Conservation (phyloP, 2,888 invertebrate genomes). For the Synergus laeviventris region DNA sequence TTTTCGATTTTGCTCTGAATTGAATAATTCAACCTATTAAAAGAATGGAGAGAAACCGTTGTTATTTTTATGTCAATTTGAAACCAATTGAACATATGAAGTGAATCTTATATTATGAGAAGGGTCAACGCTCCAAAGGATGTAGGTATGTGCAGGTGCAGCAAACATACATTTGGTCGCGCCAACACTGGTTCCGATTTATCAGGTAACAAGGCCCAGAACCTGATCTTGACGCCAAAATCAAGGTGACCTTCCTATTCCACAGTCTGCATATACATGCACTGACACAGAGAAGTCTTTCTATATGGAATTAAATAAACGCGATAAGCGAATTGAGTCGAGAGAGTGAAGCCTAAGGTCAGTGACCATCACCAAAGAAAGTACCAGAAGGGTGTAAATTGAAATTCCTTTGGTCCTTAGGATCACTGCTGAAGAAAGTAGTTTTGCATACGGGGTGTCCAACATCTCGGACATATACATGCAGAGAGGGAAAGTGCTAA, state of each 20-base stretch:
- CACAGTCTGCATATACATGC: background rate
- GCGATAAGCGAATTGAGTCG: background rate
- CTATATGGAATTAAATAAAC: constrained; percentile 10
- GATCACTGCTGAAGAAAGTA: background rate
- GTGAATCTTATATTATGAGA: background rate
- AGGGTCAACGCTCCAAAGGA: constrained; percentile 14
- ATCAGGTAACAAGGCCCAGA: constrained; percentile 25
- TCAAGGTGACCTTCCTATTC: constrained; percentile 35
- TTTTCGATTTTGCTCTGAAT: too few relatives aligned
- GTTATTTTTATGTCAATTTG: background rate
- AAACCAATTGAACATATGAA: background rate
- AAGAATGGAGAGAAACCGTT: background rate
- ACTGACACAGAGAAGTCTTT: background rate
- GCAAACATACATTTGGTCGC: constrained; percentile 24
- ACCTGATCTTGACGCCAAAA: constrained; percentile 39
- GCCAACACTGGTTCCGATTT: constrained; percentile 19
- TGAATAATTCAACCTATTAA: too few relatives aligned
- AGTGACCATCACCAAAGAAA: background rate
- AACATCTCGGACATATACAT: background rate
- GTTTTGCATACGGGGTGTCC: too few relatives aligned
- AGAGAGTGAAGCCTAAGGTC: background rate
- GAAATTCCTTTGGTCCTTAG: background rate
- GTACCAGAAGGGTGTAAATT: background rate
- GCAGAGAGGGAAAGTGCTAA: background rate
- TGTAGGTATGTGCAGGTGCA: constrained; percentile 6